A percentile compares a stretch with the other conserved stretches of the same genome.
phyloP scores from a whole-genome alignment of 2,113 vertebrate species.

The Chloropsis cyanopogon region DNA sequence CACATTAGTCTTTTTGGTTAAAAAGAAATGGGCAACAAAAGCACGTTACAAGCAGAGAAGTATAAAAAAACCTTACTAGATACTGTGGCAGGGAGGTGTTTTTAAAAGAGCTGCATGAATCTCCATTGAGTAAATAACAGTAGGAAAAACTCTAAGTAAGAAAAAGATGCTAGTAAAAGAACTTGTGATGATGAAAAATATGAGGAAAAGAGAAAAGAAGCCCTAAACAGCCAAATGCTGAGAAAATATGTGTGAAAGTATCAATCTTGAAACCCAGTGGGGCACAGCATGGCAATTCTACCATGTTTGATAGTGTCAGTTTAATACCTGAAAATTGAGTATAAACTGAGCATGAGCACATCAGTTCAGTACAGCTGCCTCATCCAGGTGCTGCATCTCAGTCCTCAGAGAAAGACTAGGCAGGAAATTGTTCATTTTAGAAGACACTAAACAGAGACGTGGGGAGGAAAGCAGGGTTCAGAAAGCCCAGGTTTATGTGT shows the following conservation, averaged over 20 bases:
- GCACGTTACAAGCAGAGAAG: not conserved
- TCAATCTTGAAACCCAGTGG: not conserved
- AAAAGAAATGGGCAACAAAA: not conserved
- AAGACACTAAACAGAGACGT: not conserved
- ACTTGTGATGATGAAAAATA: not conserved
- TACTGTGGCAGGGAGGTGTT: not conserved
- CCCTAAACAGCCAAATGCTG: not conserved
- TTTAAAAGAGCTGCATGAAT: not conserved
- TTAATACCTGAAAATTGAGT: slow-evolving; percentile 14
- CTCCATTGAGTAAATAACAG: not conserved
- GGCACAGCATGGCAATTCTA: not conserved
- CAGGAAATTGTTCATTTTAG: not conserved
- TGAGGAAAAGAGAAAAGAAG: not conserved
- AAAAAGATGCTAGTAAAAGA: not conserved
- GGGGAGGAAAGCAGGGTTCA: not conserved
- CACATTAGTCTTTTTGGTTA: not conserved
- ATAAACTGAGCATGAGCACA: not conserved
- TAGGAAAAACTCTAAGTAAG: not conserved
- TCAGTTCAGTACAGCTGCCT: not conserved
- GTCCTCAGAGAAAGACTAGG: not conserved
- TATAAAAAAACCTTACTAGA: not conserved
- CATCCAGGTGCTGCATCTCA: not conserved
- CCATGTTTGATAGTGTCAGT: not conserved
- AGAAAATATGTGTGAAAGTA: not conserved
- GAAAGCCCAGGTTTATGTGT: not conserved